Percentiles rank a stretch among this genome's conserved stretches.
These are phyloP conservation scores for Brachionichthys hirsutus DNA, from an alignment of 2,113 vertebrate species.

Conservation along the genomic window DNA sequence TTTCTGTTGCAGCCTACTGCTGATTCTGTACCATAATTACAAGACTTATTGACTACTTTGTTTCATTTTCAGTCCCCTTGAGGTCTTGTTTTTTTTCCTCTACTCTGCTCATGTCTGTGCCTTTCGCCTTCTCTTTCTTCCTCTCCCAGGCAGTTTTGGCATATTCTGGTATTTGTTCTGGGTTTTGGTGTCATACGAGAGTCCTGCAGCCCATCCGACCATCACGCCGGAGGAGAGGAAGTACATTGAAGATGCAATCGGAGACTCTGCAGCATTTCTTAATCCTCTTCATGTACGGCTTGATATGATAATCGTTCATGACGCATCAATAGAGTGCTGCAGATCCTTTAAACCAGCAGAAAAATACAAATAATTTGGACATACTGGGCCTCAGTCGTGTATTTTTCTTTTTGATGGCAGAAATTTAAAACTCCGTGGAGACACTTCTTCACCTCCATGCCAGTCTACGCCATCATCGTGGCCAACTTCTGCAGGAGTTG, in stretches of 20 bases:
- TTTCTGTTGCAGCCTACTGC: background rate
- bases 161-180: constrained; percentile 99
- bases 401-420: constrained; percentile 68
- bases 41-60: background rate
- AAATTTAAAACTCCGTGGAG: constrained; percentile 92
- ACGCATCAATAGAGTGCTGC: background rate
- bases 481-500: constrained; percentile 94
- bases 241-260: constrained; percentile 98
- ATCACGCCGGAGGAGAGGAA: constrained; percentile 95
- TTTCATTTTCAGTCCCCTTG: background rate
- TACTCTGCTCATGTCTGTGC: background rate
- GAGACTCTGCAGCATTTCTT: constrained; percentile 87
- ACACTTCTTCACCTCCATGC: constrained; percentile 94
- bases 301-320: background rate
- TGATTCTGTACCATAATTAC: too few species aligned
- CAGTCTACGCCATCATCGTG: constrained; percentile 92
- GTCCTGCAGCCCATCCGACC: constrained; percentile 93
- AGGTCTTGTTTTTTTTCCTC: background rate
- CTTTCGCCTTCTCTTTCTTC: background rate
- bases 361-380: background rate
- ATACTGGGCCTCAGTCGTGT: constrained; percentile 14
- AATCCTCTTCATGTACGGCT: constrained; percentile 75
- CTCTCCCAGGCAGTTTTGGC: constrained; percentile 87
- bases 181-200: constrained; percentile 97
- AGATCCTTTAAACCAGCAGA: background rate